These are phyloP conservation scores for Orthosia cruda DNA, from an alignment of 2,888 invertebrate genomes.

Conservation along the genomic window DNA sequence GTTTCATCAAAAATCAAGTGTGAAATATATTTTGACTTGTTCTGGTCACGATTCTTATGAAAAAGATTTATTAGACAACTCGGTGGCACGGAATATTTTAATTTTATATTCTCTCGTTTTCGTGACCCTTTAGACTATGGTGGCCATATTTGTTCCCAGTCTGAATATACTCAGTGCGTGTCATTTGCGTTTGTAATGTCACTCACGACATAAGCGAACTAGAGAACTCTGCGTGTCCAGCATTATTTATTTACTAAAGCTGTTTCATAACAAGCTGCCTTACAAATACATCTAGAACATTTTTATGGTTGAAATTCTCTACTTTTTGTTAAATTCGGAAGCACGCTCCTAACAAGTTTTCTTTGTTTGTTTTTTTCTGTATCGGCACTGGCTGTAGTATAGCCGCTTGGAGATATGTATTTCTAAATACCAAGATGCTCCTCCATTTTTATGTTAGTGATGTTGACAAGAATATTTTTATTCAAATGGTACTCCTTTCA, in stretches of 20 bases:
- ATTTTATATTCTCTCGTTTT: constrained; percentile 40
- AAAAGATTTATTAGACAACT: constrained; percentile 45
- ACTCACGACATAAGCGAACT: constrained; percentile 41
- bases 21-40: constrained; percentile 52
- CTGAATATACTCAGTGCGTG: constrained; percentile 22
- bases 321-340: constrained; percentile 6
- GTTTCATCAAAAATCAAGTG: constrained; percentile 46
- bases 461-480: constrained; percentile 13
- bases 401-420: background rate
- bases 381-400: background rate
- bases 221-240: constrained; percentile 32
- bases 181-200: constrained; percentile 53
- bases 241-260: constrained; percentile 35
- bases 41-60: constrained; percentile 56
- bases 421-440: constrained; percentile 7
- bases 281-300: background rate
- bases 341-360: background rate
- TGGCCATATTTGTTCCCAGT: constrained; percentile 28
- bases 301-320: background rate
- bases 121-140: constrained; percentile 31
- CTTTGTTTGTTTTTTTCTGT: constrained; percentile 7
- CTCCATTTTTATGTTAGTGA: background rate
- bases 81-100: constrained; percentile 41
- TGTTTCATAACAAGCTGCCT: constrained; percentile 19
- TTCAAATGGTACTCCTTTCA: background rate